phyloP scores from a whole-genome alignment of 2,797 vertebrate species.

The Psittacula echo region DNA sequence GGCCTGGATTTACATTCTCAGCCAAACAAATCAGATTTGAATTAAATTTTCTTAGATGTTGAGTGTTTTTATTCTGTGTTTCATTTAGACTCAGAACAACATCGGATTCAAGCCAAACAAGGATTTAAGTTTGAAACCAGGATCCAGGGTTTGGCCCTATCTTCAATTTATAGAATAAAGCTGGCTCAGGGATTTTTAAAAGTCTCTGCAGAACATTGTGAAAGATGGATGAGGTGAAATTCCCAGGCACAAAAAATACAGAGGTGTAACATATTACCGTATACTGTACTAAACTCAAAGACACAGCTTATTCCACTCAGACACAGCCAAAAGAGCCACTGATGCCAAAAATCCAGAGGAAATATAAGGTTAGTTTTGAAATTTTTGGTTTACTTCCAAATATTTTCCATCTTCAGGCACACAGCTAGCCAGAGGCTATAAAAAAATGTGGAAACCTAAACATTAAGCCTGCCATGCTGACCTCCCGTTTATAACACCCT shows the following conservation, averaged over 20 bases:
- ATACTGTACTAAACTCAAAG: slow-evolving; percentile 62
- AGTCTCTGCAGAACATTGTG: slow-evolving; percentile 50
- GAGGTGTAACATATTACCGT: slow-evolving; percentile 60
- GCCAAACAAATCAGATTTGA: not conserved
- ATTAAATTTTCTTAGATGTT: not conserved
- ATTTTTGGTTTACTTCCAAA: slow-evolving; percentile 59
- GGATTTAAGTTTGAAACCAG: slow-evolving; percentile 40
- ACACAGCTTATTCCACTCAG: slow-evolving; percentile 64
- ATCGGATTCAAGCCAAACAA: not conserved
- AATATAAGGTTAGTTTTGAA: slow-evolving; percentile 60
- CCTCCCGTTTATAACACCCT: slow-evolving; percentile 37
- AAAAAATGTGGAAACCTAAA: slow-evolving; percentile 62
- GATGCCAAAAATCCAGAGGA: slow-evolving; percentile 58
- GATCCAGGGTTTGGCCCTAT: slow-evolving; percentile 29
- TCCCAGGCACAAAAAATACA: slow-evolving; percentile 50
- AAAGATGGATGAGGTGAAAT: slow-evolving; percentile 69
- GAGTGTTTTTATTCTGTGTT: not conserved
- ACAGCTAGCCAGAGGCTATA: slow-evolving; percentile 35
- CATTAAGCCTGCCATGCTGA: slow-evolving; percentile 16
- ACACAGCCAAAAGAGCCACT: slow-evolving; percentile 35
- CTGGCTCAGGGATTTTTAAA: slow-evolving; percentile 55
- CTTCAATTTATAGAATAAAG: slow-evolving; percentile 42
- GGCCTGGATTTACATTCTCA: not conserved
- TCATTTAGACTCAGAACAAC: not conserved
- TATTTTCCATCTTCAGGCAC: slow-evolving; percentile 65